phyloP scores from a whole-genome alignment of 2,797 vertebrate genomes.

The Chelon auratus region DNA sequence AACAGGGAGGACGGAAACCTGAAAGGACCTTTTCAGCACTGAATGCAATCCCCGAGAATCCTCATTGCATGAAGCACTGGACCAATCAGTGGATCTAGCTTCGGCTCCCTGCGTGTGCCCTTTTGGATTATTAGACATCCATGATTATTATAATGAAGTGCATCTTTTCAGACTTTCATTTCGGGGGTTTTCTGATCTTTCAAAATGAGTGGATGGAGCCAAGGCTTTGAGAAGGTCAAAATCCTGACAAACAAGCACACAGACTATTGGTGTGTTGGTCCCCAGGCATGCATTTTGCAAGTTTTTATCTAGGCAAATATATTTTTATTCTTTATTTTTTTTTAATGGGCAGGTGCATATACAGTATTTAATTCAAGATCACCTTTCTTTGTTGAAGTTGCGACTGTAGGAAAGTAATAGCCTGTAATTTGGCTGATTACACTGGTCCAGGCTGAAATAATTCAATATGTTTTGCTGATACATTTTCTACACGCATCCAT shows the following conservation, averaged over 20 bases:
- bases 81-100: slow-evolving; percentile 24
- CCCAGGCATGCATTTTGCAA: too few relatives aligned
- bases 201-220: too few relatives aligned
- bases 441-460: neutral
- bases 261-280: too few relatives aligned
- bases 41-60: slow-evolving; percentile 5
- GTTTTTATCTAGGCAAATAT: too few relatives aligned
- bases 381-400: neutral
- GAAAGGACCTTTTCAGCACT: neutral
- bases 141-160: neutral
- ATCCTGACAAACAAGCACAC: too few relatives aligned
- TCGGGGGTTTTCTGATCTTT: slow-evolving; percentile 1
- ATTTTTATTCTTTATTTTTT: too few relatives aligned
- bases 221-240: too few relatives aligned
- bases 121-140: slow-evolving; percentile 1
- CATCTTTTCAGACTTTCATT: neutral
- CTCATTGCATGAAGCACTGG: slow-evolving; percentile 6
- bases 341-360: too few relatives aligned
- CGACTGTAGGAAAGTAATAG: neutral
- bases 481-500: too few relatives aligned
- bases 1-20: neutral
- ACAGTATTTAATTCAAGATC: too few relatives aligned
- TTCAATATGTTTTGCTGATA: too few relatives aligned
- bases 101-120: neutral
- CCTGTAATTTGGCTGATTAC: neutral